Percentiles rank a stretch among this genome's conserved stretches.
These are phyloP conservation scores for Vesta saturnalis DNA, from an alignment of 2,888 invertebrate genomes.

Conservation along the genomic window DNA sequence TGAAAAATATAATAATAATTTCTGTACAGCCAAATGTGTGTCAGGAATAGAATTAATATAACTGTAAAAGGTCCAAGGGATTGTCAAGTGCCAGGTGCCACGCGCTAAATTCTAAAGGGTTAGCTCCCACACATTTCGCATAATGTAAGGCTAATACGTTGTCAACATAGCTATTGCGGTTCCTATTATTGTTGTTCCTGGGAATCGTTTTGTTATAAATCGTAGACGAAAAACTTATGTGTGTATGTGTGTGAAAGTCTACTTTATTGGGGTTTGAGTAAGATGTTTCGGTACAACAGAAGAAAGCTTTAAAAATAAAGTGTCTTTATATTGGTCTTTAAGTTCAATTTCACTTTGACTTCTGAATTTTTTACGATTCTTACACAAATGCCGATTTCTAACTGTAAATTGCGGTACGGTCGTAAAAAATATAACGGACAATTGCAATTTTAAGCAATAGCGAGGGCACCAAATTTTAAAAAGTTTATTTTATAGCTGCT, in stretches of 20 bases:
- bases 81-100: conserved; percentile 48
- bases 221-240: conserved; percentile 9
- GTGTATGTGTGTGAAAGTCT: conserved; percentile 29
- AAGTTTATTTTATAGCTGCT: conserved; percentile 14
- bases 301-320: neutral
- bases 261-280: conserved; percentile 19
- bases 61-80: conserved; percentile 43
- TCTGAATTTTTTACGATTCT: conserved; percentile 24
- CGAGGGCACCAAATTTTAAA: too few relatives aligned
- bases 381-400: conserved; percentile 12
- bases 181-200: conserved; percentile 31
- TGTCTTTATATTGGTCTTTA: too few relatives aligned
- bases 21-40: conserved; percentile 22
- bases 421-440: conserved; percentile 33
- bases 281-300: conserved; percentile 15
- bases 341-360: conserved; percentile 20
- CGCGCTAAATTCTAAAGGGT: conserved; percentile 43
- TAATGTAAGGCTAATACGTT: conserved; percentile 41
- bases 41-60: conserved; percentile 25
- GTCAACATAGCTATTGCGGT: conserved; percentile 43
- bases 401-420: conserved; percentile 15
- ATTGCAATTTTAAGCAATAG: conserved; percentile 32
- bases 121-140: conserved; percentile 42
- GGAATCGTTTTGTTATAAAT: conserved; percentile 37
- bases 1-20: neutral